A percentile compares a stretch with the other conserved stretches of the same genome.
phyloP scores from a whole-genome alignment of 2,113 vertebrate genomes.

The Zapus hudsonius region DNA sequence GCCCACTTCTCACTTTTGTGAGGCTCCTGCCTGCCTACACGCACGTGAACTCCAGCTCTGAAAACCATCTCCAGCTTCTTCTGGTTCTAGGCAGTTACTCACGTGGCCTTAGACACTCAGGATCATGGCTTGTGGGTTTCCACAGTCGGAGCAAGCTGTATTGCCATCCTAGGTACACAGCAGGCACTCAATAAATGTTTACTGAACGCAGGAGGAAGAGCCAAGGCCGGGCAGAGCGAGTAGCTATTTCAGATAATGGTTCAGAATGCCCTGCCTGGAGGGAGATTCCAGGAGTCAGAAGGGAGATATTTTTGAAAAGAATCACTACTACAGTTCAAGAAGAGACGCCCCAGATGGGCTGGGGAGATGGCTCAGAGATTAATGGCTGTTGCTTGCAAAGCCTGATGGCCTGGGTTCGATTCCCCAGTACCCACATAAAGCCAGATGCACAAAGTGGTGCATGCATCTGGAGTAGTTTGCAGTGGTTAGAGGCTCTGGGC shows the following conservation, averaged over 20 bases:
- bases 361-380: not conserved
- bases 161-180: not conserved
- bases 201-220: not conserved
- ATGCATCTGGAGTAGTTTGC: no score
- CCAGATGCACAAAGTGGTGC: no score
- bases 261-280: not conserved
- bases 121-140: not conserved
- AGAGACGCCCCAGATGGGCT: not conserved
- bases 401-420: not conserved
- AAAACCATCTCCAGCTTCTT: not conserved
- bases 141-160: rapidly evolving
- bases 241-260: not conserved
- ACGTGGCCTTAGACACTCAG: not conserved
- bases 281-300: not conserved
- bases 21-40: not conserved
- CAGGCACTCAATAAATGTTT: not conserved
- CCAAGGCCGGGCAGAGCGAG: no score
- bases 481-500: no score
- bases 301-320: no score
- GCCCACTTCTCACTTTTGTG: no score
- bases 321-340: not conserved
- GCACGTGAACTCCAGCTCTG: not conserved
- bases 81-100: no score
- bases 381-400: not conserved
- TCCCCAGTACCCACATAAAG: not conserved